Evolutionary conservation across 2,888 invertebrate species (phyloP).

Genomic region (Apotomis betuletana): DNA sequence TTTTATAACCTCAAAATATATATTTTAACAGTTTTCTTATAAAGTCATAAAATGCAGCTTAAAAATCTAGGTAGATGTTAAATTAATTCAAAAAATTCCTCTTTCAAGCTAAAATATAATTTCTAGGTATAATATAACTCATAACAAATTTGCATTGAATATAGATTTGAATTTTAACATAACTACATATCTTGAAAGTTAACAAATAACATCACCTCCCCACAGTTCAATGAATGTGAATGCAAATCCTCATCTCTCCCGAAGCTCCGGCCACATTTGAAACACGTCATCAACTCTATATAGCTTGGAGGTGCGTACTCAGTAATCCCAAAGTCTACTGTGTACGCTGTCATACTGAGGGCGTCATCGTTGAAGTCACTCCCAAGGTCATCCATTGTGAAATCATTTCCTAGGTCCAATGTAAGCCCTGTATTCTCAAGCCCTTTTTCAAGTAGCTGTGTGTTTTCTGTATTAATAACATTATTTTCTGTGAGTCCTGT

Average conservation of each 20-base stretch:
- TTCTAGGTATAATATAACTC: too few species aligned
- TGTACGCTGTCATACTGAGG: not conserved
- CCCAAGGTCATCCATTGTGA: not conserved
- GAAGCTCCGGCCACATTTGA: constrained; percentile 29
- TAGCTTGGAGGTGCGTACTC: not conserved
- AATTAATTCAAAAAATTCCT: too few species aligned
- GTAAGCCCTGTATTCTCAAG: not conserved
- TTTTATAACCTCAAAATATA: too few species aligned
- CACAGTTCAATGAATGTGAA: constrained; percentile 16
- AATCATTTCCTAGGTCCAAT: not conserved
- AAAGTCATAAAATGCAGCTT: too few species aligned
- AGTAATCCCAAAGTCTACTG: too few species aligned
- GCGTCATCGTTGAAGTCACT: not conserved
- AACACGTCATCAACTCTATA: constrained; percentile 25
- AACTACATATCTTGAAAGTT: constrained; percentile 18
- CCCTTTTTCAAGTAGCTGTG: not conserved
- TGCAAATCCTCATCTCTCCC: constrained; percentile 27
- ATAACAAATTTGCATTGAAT: too few species aligned
- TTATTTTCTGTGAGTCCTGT: not conserved
- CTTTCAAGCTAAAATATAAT: too few species aligned
- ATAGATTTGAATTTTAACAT: not conserved
- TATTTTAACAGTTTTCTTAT: too few species aligned
- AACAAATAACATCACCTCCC: constrained; percentile 8
- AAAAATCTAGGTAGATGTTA: too few species aligned
- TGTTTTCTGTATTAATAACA: not conserved